Evolutionary conservation across 2,113 vertebrate species (phyloP), one percentile per base, ranked within the genome.

Genomic region (Monarcha castaneiventris): DNA sequence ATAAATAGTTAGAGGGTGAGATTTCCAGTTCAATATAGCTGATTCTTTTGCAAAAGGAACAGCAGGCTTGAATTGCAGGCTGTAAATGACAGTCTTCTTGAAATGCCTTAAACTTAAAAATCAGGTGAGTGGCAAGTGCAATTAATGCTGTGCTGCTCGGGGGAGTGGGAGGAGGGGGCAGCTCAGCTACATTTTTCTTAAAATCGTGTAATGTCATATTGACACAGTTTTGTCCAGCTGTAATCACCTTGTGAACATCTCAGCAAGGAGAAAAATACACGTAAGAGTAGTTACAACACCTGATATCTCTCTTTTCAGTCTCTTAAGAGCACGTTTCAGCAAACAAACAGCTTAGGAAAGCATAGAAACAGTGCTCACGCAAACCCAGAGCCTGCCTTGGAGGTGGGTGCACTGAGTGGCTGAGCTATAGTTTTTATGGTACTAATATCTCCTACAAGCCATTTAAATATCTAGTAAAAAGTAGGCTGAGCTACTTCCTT

Each of bases 21-120:
- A 96, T 97, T 97, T 97, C 93, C 96, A 97, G 96, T 96, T 96
- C 96, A 86, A 80, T 97, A 96, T 90, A 91, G 77, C 75, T 95
- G 91, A 74, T 96, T 97, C 85, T 96, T 97, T 86, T 92, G 94
- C 75, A 76, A 97, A 81, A 84, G 66, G 52, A 97, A 68, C 93
- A 96, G 78, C 37, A 88, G 71, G 46, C 73, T 93, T 92, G 87
- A 90, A 89, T 68, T 84, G 23, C 32, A 92, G 84, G 68, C 71
- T 82, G 37, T 86, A 96, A 91, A 95, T 91, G 67, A 78, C 61
- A 91, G 76, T 89, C 64, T 80, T 90, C 51, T 77, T 68, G 39
- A 94, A 89, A 92, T 67, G 11, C 25, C 72, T 82, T 22, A 76
- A 93, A 94, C 55, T 46, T 26, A 37, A 66, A 93, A 96, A 88